phyloP scores from a whole-genome alignment of 2,113 vertebrate species.

The Tetrao urogallus region DNA sequence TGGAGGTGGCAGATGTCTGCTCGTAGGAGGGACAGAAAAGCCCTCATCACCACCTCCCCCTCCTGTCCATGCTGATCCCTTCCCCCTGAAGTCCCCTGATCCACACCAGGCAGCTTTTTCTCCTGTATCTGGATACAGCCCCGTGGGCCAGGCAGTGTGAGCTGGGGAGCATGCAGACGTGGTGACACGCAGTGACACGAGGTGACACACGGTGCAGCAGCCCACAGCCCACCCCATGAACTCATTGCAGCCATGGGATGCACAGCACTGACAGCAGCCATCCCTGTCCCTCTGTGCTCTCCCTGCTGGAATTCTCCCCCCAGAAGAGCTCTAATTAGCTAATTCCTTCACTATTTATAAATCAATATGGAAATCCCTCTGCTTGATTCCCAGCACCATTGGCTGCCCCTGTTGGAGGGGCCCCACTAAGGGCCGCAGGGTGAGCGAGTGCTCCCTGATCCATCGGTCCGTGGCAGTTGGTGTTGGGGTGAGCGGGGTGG shows the following conservation, averaged over 20 bases:
- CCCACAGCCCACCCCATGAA: not conserved
- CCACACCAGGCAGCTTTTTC: fast-evolving
- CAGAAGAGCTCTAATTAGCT: constrained; percentile 62
- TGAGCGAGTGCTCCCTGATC: not conserved
- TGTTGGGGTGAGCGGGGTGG: not conserved
- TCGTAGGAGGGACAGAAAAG: fast-evolving
- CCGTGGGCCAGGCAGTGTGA: fast-evolving
- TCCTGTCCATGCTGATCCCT: fast-evolving
- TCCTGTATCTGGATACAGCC: not conserved
- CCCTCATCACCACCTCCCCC: not conserved
- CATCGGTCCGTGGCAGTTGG: too few relatives aligned
- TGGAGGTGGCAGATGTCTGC: fast-evolving
- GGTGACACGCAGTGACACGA: fast-evolving
- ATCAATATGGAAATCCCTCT: constrained; percentile 44
- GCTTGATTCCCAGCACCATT: not conserved
- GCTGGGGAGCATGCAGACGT: not conserved
- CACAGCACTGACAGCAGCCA: fast-evolving
- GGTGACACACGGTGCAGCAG: not conserved
- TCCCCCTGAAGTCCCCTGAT: not conserved
- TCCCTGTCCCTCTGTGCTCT: not conserved
- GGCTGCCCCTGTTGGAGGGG: not conserved
- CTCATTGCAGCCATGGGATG: not conserved
- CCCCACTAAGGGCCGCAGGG: not conserved
- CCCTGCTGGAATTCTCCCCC: constrained; percentile 54
- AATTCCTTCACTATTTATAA: constrained; percentile 63